These are phyloP conservation scores for Dendroctonus valens DNA, from an alignment of 1,140 invertebrate species.

Conservation along the genomic window DNA sequence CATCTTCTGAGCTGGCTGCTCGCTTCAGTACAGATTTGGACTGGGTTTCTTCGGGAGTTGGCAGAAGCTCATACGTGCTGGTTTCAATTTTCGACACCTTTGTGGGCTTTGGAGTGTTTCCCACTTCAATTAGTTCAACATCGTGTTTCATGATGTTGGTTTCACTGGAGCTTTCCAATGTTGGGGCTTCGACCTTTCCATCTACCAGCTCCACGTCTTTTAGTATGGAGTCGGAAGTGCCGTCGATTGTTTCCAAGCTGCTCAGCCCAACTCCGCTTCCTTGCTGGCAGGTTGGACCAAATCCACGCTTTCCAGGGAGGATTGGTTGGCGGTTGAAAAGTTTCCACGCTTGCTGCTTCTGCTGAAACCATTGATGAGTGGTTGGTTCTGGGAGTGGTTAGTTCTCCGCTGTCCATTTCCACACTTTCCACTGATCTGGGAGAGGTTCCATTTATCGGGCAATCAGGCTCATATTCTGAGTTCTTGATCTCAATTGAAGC, in stretches of 20 bases:
- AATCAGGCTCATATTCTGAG: neutral
- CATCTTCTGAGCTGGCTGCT: conserved; percentile 27
- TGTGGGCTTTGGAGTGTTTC: conserved; percentile 31
- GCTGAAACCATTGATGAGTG: conserved; percentile 34
- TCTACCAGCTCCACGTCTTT: conserved; percentile 22
- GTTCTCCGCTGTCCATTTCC: conserved; percentile 44
- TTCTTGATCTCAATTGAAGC: too few species aligned
- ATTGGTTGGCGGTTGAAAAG: neutral
- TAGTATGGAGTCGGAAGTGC: neutral
- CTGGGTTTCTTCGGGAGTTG: conserved; percentile 32
- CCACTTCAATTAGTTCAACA: conserved; percentile 33
- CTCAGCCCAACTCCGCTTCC: conserved; percentile 18
- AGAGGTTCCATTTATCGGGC: neutral
- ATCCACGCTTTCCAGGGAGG: conserved; percentile 27
- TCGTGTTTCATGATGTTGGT: conserved; percentile 2
- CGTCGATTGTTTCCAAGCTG: conserved; percentile 16
- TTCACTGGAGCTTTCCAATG: conserved; percentile 16
- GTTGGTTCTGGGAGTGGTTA: conserved; percentile 36
- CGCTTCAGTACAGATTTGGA: conserved; percentile 33
- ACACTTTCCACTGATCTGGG: conserved; percentile 41
- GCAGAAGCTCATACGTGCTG: conserved; percentile 24
- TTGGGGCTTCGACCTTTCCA: neutral
- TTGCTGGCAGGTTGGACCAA: conserved; percentile 19
- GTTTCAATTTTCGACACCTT: conserved; percentile 21
- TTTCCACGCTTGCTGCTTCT: conserved; percentile 44